Evolutionary conservation across 1,140 invertebrate species (phyloP), one percentile per base, ranked within the genome.

Genomic region (Cylas formicarius): DNA sequence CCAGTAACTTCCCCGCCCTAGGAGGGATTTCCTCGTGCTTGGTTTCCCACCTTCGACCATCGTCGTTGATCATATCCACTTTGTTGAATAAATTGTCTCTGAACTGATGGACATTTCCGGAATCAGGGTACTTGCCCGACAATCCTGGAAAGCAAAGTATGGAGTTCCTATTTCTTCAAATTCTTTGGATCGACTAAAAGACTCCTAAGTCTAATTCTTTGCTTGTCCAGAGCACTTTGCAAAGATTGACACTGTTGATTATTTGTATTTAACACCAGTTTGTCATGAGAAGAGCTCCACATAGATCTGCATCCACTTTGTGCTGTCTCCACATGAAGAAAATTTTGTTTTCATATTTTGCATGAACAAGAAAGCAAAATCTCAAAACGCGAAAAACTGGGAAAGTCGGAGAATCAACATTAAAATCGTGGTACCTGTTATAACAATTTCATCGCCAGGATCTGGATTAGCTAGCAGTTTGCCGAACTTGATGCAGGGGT

Each of bases 1-100:
- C 74, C 55, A 80, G 80, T 32, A 93, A 68, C 66, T 88, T 89
- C 26, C 89, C 90, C 31, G 78, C 81, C 31, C 84, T 66, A 55
- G 76, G 75, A 0, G 81, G 80, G 17, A 81, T 77, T 61, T 82
- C 79, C 2, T 76, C 73, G 49, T 82, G 75, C 1, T 23, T 73
- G 65, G 64, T 40, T 57, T 76, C 75, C 86, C 86, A 91, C 44
- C 87, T 72, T 9, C 80, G 69, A 32, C 75, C 74, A 53, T 88
- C 83, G 8, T 77, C 79, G 5, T 84, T 84, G n/a, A 90, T 75
- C 57, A 92, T 72, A 57, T 92, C 86, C 11, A 44, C 19, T 39
- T 52, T 52, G 18, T 44, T 38, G n/a, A 44, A 31, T 14, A 52
- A 28, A 24, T 52, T 52, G 5, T 49, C 3, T 18, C 42, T 28